Base-by-base conservation (phyloP, 1,140 invertebrate species). In the Thalassaphorura encarpata region DNA sequence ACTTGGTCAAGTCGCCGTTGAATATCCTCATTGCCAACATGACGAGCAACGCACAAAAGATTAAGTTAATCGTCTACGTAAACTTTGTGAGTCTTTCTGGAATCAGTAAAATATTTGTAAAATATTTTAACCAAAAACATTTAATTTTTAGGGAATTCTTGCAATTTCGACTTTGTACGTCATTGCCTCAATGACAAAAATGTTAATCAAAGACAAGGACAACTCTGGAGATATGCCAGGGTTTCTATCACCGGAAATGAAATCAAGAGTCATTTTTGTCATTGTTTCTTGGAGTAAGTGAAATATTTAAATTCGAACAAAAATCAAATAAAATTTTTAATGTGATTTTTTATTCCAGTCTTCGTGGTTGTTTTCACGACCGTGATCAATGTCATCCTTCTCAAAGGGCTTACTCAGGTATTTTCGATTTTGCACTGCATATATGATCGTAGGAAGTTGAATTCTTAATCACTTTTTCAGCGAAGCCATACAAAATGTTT, bases 21-120 rank as follows among this genome's bases (percentile, higher is more conserved):
- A n/a, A n/a, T n/a, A n/a, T n/a, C n/a, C n/a, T n/a, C n/a, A n/a
- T n/a, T n/a, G n/a, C n/a, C n/a, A n/a, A n/a, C n/a, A n/a, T n/a
- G n/a, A 47, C 28, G 45, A 47, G 45, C 26, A 47, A 47, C 45
- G 45, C 45, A 4, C 21, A 47, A 18, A 51, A 51, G 19, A 36
- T 51, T 29, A 51, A 51, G 31, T 5, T 51, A 13, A 33, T 51
- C 21, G 48, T 51, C 27, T 51, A 51, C 48, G 23, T 51, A 3
- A 51, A 51, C 21, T 36, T 51, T 33, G 48, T 51, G 19, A 51
- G 48, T 27, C 19, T 33, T 19, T 33, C 31, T 5, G 11, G 26
- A 5, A 15, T 18, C 48, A 19, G 11, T 27, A 8, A 47, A 8
- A 4, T 13, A 15, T 6, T 6, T 36, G 21, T 27, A 15, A 11